Base-by-base conservation (phyloP, 2,797 vertebrate species). In the Pantherophis alleghaniensis region DNA sequence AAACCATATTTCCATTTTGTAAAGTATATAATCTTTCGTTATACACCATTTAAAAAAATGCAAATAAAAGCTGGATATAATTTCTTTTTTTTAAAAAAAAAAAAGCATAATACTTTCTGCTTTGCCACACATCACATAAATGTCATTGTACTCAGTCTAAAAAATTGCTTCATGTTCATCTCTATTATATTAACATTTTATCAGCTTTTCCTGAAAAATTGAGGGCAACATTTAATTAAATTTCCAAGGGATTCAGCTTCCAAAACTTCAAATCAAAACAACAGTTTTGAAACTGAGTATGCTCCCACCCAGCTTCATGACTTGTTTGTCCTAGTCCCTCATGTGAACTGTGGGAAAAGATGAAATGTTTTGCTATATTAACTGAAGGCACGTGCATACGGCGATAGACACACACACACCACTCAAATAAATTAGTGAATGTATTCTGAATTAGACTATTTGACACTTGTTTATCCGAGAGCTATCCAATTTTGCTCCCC, bases 381-480 rank as follows among this genome's bases (percentile, higher is more conserved):
- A 97, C 97, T 98, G 97, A 94, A 97, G 97, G 18, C 97, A 97
- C 97, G 11, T n/a, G 4, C 26, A 66, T n/a, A 28, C 4, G 2
- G 24, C 0, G 0, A 63, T 28, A 97, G 98, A 24, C 24, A 63
- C 28, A 66, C 11, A 98, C 20, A 97, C 96, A 92, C 94, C 60
- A 97, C 96, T 96, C 95, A 97, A 97, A 98, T 98, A 98, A 98
- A 98, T 98, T 98, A 98, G 95, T 98, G 97, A 95, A 97, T 97
- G 95, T 95, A 96, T 95, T 96, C 96, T 97, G 97, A 97, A 96
- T 96, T 95, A 91, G 86, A 92, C 94, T 95, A 94, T 83, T 95
- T 96, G 93, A 96, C 93, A 96, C 94, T 89, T 95, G 61, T 97
- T 98, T 98, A 97, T 98, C 98, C 94, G 92, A 83, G 91, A 94